These are phyloP conservation scores for Drosophila subobscura DNA, from an alignment of 1,140 invertebrate species.

Conservation along the genomic window DNA sequence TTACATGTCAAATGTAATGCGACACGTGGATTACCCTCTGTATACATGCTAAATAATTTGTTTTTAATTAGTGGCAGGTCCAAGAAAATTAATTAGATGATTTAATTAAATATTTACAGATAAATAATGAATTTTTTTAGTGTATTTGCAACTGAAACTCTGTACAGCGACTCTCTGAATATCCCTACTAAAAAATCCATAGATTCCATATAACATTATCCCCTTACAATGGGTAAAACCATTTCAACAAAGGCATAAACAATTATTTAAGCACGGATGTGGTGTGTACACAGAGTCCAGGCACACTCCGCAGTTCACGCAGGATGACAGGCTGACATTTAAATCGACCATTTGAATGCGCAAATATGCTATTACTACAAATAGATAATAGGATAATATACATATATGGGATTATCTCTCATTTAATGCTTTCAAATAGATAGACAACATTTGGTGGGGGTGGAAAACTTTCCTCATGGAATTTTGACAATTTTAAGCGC, in stretches of 20 bases:
- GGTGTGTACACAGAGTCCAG: background rate
- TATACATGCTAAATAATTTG: background rate
- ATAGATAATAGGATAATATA: background rate
- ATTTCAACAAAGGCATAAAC: constrained; percentile 19
- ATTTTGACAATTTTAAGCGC: constrained; percentile 61
- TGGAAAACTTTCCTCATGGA: constrained; percentile 21
- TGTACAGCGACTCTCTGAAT: too few species aligned
- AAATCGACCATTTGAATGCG: constrained; percentile 15
- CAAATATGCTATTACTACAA: constrained; percentile 9
- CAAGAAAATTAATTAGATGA: too few species aligned
- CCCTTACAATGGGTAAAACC: constrained; percentile 4
- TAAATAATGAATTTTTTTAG: too few species aligned
- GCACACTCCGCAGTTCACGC: background rate
- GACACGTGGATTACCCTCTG: background rate
- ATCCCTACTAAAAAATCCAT: too few species aligned
- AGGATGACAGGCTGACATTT: constrained; percentile 11
- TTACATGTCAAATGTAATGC: background rate
- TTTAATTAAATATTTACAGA: too few species aligned
- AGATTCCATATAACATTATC: background rate
- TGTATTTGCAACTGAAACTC: too few species aligned
- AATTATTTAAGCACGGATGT: constrained; percentile 37
- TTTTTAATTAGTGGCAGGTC: too few species aligned
- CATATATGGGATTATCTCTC: constrained; percentile 5
- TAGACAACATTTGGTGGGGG: background rate
- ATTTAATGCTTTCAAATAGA: constrained; percentile 38